Base-by-base conservation (phyloP, 2,113 vertebrate species). In the Nanorana parkeri region DNA sequence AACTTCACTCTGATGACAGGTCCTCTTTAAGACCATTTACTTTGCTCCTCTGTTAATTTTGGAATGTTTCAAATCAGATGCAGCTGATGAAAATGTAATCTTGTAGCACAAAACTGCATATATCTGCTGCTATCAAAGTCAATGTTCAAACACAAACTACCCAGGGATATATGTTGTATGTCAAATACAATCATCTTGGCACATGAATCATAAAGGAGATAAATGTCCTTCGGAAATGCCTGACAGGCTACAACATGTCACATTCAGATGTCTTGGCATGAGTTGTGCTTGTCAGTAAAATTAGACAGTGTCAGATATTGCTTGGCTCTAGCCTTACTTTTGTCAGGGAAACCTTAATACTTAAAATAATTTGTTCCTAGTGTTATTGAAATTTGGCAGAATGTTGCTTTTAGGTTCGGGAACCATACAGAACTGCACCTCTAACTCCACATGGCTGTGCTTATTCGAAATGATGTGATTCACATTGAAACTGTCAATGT, bases 101-200 rank as follows among this genome's bases (percentile, higher is more conserved):
- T 87, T 90, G 87, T 91, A 89, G 88, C 86, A 88, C 0, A 17
- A 84, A 87, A 86, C 21, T 1, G 78, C 79, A 89, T 65, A 87
- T 86, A 91, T 91, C 86, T 86, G 83, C 87, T 87, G 86, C 86
- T 88, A 86, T 87, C 88, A 85, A 23, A 89, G 85, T 86, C 84
- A 85, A 88, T 85, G 86, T 88, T 85, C 20, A 66, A 90, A 87
- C 76, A 85, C 83, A 87, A 87, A 90, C 69, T 85, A 92, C 92
- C 90, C 88, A 78, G 90, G 91, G 92, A 89, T 90, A 92, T 88
- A 90, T 89, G 91, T 91, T 87, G 87, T 88, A 92, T 15, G 88
- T 92, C 91, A 92, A 86, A 87, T 87, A 86, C 89, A 90, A 91
- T 94, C 91, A 92, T 91, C 91, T 88, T 90, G 87, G 87, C 85